Conservation (phyloP, 2,888 invertebrate genomes). For the Alentia gelatinosa region DNA sequence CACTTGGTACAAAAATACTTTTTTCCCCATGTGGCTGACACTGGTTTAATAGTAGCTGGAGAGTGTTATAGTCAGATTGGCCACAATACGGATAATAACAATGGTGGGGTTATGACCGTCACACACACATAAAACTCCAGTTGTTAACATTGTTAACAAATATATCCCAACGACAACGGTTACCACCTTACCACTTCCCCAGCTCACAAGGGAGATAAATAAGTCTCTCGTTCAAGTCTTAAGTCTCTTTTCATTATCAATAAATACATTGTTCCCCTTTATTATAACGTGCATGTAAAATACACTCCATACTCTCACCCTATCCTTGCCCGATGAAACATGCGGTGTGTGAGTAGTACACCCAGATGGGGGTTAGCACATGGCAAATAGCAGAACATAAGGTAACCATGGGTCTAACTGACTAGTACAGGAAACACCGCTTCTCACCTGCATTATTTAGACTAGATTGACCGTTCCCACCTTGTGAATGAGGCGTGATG, state of each 20-base stretch:
- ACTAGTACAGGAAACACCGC: background rate
- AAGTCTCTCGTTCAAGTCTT: constrained; percentile 42
- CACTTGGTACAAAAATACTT: constrained; percentile 10
- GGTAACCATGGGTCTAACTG: background rate
- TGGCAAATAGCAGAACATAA: background rate
- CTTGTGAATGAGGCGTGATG: background rate
- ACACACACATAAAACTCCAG: background rate
- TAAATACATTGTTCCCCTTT: constrained; percentile 1
- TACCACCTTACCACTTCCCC: background rate
- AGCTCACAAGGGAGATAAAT: background rate
- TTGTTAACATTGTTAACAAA: background rate
- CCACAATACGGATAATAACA: constrained; percentile 5
- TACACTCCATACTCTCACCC: background rate
- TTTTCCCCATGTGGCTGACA: background rate
- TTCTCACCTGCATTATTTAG: constrained; percentile 17
- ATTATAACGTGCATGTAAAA: background rate
- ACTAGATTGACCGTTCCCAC: constrained; percentile 1
- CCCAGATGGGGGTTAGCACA: background rate
- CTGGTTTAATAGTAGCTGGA: background rate
- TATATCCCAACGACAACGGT: background rate
- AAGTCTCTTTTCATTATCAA: background rate
- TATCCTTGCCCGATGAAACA: background rate
- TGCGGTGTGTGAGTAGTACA: background rate
- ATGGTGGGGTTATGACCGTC: background rate
- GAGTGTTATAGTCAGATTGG: background rate